Evolutionary conservation across 2,888 invertebrate genomes (phyloP), one percentile per base, ranked within the genome.

Genomic region (Elysia crispata): DNA sequence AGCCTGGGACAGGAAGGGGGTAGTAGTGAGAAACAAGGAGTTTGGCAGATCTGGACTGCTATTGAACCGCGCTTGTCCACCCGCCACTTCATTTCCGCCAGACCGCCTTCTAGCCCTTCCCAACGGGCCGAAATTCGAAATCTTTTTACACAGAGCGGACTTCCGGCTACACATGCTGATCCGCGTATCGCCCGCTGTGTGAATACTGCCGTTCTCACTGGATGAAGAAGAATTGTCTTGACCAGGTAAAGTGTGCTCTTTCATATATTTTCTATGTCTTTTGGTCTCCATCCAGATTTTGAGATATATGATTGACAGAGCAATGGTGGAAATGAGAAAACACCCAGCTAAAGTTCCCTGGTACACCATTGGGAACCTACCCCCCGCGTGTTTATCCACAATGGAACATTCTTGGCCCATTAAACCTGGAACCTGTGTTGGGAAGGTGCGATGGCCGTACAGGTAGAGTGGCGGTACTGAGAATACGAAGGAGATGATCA

Each of bases 401-500:
- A 80, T 73, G 23, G 84, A 84, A 60, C 84, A 84, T 62, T 84
- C 84, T 15, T 66, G 77, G 11, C 84, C 84, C 13, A 64, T 3
- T 20, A 83, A 33, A 1, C 74, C 79, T 0, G 70, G 31, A 3
- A 83, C 50, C 0, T 54, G 23, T 25, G 84, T 82, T 1, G 30
- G 54, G 1, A 79, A 60, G 1, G 77, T 81, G 6, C 84, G 80
- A 20, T 62, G 76, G 0, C 84, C 84, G 78, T 82, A 84, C 6
- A 84, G 64, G 50, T 74, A 79, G 23, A 79, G 30, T 13, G 82
- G 74, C 20, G 84, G 84, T 11, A 62, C 64, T 20, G 84, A 80
- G 20, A 79, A 50, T 8, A 77, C 25, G 50, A 66, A 1, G 1
- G 76, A 74, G 5, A 80, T 49, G 23, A 76, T n/a, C 1, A 76